Percentiles rank a stretch among this genome's conserved stretches.
Evolutionary conservation across 2,797 vertebrate genomes (phyloP).

Genomic region (Dryobates pubescens): DNA sequence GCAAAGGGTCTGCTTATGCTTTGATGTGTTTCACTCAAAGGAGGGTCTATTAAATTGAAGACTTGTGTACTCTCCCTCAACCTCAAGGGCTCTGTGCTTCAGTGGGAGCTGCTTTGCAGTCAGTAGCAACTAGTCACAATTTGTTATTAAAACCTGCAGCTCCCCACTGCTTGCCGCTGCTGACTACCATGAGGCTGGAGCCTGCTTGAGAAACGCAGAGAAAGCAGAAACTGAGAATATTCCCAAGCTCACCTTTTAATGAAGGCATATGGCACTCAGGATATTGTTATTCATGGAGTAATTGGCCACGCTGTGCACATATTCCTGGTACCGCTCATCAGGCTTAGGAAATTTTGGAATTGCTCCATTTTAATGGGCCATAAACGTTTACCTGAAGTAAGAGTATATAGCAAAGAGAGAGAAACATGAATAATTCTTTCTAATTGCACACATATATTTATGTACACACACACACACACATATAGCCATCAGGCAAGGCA

Average conservation of each 20-base stretch:
- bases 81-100: conserved; percentile 42
- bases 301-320: background rate
- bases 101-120: conserved; percentile 39
- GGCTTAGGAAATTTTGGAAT: conserved; percentile 58
- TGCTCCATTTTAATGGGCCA: conserved; percentile 55
- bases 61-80: conserved; percentile 4
- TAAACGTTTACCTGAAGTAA: conserved; percentile 52
- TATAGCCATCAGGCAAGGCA: conserved; percentile 52
- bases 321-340: conserved; percentile 33
- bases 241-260: conserved; percentile 54
- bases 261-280: conserved; percentile 35
- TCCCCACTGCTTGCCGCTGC: conserved; percentile 42
- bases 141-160: conserved; percentile 56
- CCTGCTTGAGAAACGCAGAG: conserved; percentile 51
- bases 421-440: conserved; percentile 45
- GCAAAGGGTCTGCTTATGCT: conserved; percentile 44
- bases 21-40: conserved; percentile 43
- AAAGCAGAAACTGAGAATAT: conserved; percentile 56
- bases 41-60: conserved; percentile 43
- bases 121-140: conserved; percentile 45
- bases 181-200: conserved; percentile 11
- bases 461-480: background rate
- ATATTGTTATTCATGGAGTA: conserved; percentile 41
- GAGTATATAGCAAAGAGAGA: conserved; percentile 26
- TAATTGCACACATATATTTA: conserved; percentile 32